A percentile compares a stretch with the other conserved stretches of the same genome.
Evolutionary conservation across 2,113 vertebrate genomes (phyloP).

Genomic region (Ochotona curzoniae): DNA sequence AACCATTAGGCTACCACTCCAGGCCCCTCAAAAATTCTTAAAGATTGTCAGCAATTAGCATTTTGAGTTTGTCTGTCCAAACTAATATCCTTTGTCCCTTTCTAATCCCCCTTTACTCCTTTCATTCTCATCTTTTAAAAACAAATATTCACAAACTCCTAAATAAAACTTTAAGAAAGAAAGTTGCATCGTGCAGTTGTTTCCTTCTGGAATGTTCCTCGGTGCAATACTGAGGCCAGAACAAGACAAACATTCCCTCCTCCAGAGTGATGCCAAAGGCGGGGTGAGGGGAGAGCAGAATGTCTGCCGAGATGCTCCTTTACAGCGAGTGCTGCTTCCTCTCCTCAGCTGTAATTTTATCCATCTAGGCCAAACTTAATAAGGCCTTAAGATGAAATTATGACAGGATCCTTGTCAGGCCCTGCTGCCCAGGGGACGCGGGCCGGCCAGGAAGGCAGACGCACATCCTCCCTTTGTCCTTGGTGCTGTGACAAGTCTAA

Average conservation of each 20-base stretch:
- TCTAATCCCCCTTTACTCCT: not conserved
- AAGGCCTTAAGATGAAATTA: conserved; percentile 54
- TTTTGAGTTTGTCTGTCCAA: not conserved
- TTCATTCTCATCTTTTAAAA: not conserved
- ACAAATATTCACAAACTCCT: conserved; percentile 23
- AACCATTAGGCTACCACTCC: too few species aligned
- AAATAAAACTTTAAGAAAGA: not conserved
- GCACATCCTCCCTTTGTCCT: not conserved
- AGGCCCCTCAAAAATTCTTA: not conserved
- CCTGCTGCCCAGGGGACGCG: not conserved
- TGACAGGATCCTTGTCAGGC: not conserved
- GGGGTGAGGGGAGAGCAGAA: not conserved
- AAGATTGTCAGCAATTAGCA: not conserved
- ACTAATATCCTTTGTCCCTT: not conserved
- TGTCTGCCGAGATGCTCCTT: not conserved
- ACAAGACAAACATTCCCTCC: not conserved
- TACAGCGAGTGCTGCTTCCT: not conserved
- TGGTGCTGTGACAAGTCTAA: not conserved
- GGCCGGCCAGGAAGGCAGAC: not conserved
- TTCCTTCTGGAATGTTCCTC: not conserved
- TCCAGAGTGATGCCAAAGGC: not conserved
- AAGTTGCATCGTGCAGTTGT: not conserved
- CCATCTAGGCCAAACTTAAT: conserved; percentile 36
- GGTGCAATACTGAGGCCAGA: not conserved
- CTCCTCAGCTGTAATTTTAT: conserved; percentile 30